phyloP scores from a whole-genome alignment of 2,113 vertebrate genomes.

The Heliornis fulica region DNA sequence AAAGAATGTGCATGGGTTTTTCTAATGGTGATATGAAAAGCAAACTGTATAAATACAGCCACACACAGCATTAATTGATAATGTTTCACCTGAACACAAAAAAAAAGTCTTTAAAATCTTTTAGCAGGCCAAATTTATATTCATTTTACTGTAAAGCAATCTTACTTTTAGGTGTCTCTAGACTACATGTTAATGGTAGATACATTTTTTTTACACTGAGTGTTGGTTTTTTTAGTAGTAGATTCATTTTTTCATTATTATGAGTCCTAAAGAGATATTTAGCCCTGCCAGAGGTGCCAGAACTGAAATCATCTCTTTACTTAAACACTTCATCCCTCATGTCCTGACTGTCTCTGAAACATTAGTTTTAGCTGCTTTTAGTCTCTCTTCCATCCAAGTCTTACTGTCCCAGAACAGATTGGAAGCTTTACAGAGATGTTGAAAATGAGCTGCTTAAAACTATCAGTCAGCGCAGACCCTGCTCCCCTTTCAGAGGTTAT shows the following conservation, averaged over 20 bases:
- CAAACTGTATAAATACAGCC: constrained; percentile 62
- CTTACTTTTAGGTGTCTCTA: not conserved
- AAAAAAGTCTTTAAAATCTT: constrained; percentile 2
- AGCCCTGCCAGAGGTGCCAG: constrained; percentile 1
- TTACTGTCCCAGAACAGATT: not conserved
- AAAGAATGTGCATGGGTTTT: constrained; percentile 71
- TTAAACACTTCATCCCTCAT: constrained; percentile 47
- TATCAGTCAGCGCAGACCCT: not conserved
- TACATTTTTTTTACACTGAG: not conserved
- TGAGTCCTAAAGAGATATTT: not conserved
- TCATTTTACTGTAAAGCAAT: not conserved
- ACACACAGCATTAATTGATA: constrained; percentile 71
- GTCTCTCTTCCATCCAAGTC: not conserved
- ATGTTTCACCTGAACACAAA: constrained; percentile 55
- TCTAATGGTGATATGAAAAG: constrained; percentile 69
- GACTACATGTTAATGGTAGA: not conserved
- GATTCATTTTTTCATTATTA: not conserved
- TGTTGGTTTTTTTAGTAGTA: not conserved
- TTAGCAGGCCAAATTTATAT: not conserved
- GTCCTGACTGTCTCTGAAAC: constrained; percentile 25
- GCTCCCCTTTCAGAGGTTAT: not conserved
- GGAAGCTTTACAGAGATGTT: not conserved
- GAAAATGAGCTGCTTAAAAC: not conserved
- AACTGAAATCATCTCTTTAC: constrained; percentile 49
- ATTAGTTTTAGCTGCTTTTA: not conserved